Evolutionary conservation across 23 tunicate genomes (phyloP).

Genomic region (Oikopleura vanhoeffeni): DNA sequence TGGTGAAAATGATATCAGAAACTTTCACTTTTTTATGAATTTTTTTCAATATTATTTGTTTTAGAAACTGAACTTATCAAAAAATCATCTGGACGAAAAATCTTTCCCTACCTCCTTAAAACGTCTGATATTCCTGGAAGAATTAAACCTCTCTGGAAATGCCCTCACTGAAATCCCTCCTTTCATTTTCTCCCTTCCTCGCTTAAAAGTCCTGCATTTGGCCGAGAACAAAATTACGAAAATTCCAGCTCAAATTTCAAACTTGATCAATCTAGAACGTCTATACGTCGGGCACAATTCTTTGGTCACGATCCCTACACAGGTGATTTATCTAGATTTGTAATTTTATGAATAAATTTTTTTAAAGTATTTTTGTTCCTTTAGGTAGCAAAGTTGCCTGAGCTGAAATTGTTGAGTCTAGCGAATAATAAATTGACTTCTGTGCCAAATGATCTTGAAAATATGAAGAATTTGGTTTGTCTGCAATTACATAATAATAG

Average conservation of each 20-base stretch:
- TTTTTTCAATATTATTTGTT: too few species aligned
- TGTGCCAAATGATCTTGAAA: not conserved
- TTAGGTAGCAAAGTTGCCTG: not conserved
- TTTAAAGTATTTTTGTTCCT: not conserved
- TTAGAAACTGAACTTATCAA: not conserved
- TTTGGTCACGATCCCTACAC: not conserved
- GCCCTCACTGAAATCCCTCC: not conserved
- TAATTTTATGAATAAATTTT: not conserved
- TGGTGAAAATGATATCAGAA: too few species aligned
- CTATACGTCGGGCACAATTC: slow-evolving; percentile 11
- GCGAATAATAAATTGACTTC: not conserved
- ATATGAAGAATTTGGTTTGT: slow-evolving; percentile 22
- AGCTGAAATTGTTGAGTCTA: not conserved
- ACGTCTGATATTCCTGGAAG: not conserved
- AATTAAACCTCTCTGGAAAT: not conserved
- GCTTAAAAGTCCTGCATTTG: not conserved
- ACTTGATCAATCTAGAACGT: not conserved
- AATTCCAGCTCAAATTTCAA: not conserved
- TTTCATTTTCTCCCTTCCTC: not conserved
- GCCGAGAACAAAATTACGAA: not conserved
- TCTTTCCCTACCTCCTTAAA: not conserved
- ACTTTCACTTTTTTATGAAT: too few species aligned
- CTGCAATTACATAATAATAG: slow-evolving; percentile 32
- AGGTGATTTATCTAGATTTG: slow-evolving; percentile 7
- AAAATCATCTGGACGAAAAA: not conserved